These are phyloP conservation scores for Philopedon plagiatum DNA, from an alignment of 2,888 invertebrate genomes.

Conservation along the genomic window DNA sequence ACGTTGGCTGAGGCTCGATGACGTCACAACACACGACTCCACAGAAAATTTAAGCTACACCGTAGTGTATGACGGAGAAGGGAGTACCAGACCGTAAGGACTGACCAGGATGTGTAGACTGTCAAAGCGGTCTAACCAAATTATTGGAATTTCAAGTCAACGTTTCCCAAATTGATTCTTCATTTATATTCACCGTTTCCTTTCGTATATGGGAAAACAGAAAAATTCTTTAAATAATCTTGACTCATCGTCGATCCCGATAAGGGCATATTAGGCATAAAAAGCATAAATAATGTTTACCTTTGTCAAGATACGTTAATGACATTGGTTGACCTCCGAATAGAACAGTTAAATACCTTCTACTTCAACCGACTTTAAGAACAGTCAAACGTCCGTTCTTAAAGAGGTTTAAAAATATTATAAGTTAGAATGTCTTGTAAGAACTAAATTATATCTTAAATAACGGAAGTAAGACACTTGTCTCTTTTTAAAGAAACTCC, in stretches of 20 bases:
- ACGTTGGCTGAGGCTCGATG: too few relatives aligned
- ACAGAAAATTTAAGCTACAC: too few relatives aligned
- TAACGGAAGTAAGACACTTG: slow-evolving; percentile 25
- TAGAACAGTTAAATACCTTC: slow-evolving; percentile 38
- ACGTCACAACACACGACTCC: too few relatives aligned
- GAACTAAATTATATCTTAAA: not conserved
- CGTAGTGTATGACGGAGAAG: too few relatives aligned
- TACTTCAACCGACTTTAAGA: slow-evolving; percentile 5
- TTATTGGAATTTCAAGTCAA: too few relatives aligned
- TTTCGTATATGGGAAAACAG: not conserved
- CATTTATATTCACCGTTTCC: too few relatives aligned
- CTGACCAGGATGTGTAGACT: too few relatives aligned
- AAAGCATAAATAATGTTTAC: not conserved
- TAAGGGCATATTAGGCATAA: not conserved
- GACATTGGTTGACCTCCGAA: slow-evolving; percentile 44
- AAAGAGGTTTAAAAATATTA: slow-evolving; percentile 36
- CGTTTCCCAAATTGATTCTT: too few relatives aligned
- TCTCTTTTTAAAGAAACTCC: not conserved
- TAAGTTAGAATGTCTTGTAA: slow-evolving; percentile 2
- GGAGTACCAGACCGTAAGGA: too few relatives aligned
- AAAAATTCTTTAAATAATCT: not conserved
- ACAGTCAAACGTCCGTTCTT: slow-evolving; percentile 16
- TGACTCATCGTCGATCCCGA: not conserved
- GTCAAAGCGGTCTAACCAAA: too few relatives aligned
- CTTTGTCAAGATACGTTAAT: slow-evolving; percentile 31